A percentile compares a stretch with the other conserved stretches of the same genome.
Evolutionary conservation across 2,888 invertebrate genomes (phyloP).

Genomic region (Microchrysa polita): DNA sequence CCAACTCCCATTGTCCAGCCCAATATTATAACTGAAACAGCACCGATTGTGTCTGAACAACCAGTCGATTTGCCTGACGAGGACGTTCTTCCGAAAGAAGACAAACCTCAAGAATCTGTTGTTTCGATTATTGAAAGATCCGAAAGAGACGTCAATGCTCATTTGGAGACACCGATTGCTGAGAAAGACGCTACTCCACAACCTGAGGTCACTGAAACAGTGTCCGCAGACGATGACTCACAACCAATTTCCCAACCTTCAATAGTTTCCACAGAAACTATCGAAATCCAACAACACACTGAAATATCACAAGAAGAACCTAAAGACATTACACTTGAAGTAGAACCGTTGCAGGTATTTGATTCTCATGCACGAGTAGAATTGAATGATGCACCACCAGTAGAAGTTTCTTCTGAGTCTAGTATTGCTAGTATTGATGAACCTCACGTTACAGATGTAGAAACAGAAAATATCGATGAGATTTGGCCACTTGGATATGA

Average conservation of each 20-base stretch:
- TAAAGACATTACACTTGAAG: slow-evolving; percentile 42
- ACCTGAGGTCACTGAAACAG: background rate
- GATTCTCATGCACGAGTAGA: slow-evolving; percentile 64
- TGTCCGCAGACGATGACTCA: background rate
- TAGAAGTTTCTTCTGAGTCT: slow-evolving; percentile 55
- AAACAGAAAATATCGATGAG: slow-evolving; percentile 56
- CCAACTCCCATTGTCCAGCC: background rate
- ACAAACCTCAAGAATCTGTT: slow-evolving; percentile 12
- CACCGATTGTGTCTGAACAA: background rate
- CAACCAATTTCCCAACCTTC: background rate
- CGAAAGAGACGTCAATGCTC: background rate
- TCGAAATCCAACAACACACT: background rate
- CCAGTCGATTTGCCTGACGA: background rate
- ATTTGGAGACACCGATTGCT: background rate
- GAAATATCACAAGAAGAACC: slow-evolving; percentile 27
- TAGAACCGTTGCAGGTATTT: slow-evolving; percentile 62
- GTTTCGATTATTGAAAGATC: background rate
- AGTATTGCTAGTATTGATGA: slow-evolving; percentile 48
- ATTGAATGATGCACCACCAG: slow-evolving; percentile 61
- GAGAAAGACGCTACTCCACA: background rate
- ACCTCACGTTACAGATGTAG: slow-evolving; percentile 29
- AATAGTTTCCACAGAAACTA: background rate
- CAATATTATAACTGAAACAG: background rate
- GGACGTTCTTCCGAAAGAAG: background rate
- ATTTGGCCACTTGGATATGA: slow-evolving; percentile 63